Percentiles rank a stretch among this genome's conserved stretches.
These are phyloP conservation scores for Epinotia bilunana DNA, from an alignment of 2,888 invertebrate species.

Conservation along the genomic window DNA sequence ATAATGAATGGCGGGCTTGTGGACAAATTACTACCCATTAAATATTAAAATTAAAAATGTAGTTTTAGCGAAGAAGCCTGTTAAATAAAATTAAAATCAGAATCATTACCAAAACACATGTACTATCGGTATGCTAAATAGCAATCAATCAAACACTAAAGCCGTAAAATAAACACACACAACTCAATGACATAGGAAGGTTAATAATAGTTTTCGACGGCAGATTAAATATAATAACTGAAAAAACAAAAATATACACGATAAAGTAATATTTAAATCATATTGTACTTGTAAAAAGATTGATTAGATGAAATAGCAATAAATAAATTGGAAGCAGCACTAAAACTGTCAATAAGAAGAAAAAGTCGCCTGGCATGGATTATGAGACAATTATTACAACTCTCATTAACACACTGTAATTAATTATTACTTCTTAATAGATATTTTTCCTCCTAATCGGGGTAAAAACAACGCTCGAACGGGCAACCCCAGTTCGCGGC, in stretches of 20 bases:
- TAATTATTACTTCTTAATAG: constrained; percentile 44
- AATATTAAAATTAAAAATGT: constrained; percentile 12
- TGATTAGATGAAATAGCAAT: neutral
- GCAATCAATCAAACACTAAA: constrained; percentile 23
- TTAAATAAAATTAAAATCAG: neutral
- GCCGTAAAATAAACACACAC: constrained; percentile 17
- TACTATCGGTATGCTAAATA: neutral
- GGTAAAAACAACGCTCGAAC: constrained; percentile 71
- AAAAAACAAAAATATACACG: neutral
- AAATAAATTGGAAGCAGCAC: neutral
- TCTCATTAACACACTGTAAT: constrained; percentile 40
- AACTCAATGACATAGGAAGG: constrained; percentile 9
- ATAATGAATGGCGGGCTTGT: constrained; percentile 54
- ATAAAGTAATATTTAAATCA: neutral
- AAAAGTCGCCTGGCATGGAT: constrained; percentile 27
- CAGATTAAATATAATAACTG: constrained; percentile 9
- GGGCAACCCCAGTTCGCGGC: constrained; percentile 70
- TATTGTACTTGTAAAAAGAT: neutral
- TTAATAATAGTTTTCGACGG: neutral
- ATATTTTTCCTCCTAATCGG: constrained; percentile 64
- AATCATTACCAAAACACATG: constrained; percentile 14
- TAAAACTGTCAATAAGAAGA: constrained; percentile 15
- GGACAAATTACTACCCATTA: constrained; percentile 53
- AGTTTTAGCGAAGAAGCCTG: constrained; percentile 3
- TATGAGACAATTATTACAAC: constrained; percentile 38